Evolutionary conservation across 1,140 invertebrate species (phyloP), one percentile per base, ranked within the genome.

Genomic region (Cardiocondyla obscurior): DNA sequence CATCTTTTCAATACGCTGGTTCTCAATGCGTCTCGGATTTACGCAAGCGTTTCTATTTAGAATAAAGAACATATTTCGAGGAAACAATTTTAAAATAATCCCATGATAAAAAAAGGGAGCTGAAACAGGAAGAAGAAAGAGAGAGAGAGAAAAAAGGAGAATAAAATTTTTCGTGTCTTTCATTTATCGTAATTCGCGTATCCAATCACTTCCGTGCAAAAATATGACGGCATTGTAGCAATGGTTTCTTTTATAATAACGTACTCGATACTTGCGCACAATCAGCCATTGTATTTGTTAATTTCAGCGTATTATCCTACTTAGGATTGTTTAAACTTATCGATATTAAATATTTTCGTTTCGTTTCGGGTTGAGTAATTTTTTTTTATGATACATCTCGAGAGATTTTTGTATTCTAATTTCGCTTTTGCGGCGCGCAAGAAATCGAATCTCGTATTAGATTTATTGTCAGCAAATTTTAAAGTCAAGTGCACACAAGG

Each of bases 261-360:
- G 28, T 42, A 46, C n/a, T 44, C 10, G 46, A 55, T 39, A 28
- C 8, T 8, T n/a, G 12, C 28, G n/a, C 3, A 30, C 1, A 2
- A 33, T 33, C 2, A 28, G 49, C 28, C 2, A 76, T 76, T 64
- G 19, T 76, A 76, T 64, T 58, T 33, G n/a, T 49, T 62, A 76
- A 76, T 14, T 49, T 60, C 16, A 22, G 19, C 42, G 42, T 19
- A 33, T 72, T 39, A 55, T 72, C 33, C 51, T 70, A 51, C 33
- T n/a, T n/a, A n/a, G n/a, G n/a, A 42, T 67, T 46, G 42, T 67
- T 30, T 46, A 67, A 46, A 46, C 14, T 49, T 46, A 67, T 14
- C 16, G 42, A 30, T 49, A 49, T 67, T 67, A 69, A n/a, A 30
- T 19, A n/a, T 22, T 3, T 8, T 10, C 8, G 7, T 25, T 55